Evolutionary conservation across 1,140 invertebrate genomes (phyloP).

Genomic region (Drosophila micromelanica): DNA sequence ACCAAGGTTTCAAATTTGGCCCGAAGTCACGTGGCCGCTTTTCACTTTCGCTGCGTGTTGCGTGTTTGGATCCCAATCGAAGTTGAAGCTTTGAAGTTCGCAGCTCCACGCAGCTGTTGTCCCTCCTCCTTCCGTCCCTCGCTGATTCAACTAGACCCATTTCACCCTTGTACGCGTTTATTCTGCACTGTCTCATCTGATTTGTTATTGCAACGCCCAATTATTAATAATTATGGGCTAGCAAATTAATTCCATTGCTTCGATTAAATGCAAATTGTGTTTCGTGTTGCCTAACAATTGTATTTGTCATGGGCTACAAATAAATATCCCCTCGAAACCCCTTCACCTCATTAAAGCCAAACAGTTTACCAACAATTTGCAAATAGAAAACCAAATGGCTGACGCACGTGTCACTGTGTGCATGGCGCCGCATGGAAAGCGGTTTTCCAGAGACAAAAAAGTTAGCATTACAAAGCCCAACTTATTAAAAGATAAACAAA

Average conservation of each 20-base stretch:
- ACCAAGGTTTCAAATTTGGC: slow-evolving; percentile 40
- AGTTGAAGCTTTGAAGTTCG: slow-evolving; percentile 33
- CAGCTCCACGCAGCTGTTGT: slow-evolving; percentile 16
- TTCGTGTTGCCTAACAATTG: slow-evolving; percentile 13
- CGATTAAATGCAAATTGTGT: slow-evolving; percentile 17
- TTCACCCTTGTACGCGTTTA: neutral
- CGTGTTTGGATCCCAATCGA: neutral
- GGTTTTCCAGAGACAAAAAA: neutral
- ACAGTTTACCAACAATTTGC: slow-evolving; percentile 7
- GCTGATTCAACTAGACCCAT: too few relatives aligned
- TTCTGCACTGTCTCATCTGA: neutral
- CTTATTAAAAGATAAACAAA: too few relatives aligned
- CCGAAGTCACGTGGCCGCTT: slow-evolving; percentile 47
- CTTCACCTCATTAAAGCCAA: neutral
- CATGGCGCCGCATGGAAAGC: slow-evolving; percentile 13
- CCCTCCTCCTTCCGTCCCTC: neutral
- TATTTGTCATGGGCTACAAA: neutral
- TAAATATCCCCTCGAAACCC: neutral
- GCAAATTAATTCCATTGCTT: slow-evolving; percentile 16
- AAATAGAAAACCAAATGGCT: slow-evolving; percentile 16
- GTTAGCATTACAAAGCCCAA: too few relatives aligned
- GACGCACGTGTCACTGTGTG: slow-evolving; percentile 62
- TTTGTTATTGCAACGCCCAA: slow-evolving; percentile 3
- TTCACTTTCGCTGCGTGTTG: slow-evolving; percentile 43
- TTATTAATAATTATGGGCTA: neutral